A percentile compares a stretch with the other conserved stretches of the same genome.
Evolutionary conservation across 37 sponge, comb jelly and placozoan genomes (phyloP).

Genomic region (Tethya wilhelma): DNA sequence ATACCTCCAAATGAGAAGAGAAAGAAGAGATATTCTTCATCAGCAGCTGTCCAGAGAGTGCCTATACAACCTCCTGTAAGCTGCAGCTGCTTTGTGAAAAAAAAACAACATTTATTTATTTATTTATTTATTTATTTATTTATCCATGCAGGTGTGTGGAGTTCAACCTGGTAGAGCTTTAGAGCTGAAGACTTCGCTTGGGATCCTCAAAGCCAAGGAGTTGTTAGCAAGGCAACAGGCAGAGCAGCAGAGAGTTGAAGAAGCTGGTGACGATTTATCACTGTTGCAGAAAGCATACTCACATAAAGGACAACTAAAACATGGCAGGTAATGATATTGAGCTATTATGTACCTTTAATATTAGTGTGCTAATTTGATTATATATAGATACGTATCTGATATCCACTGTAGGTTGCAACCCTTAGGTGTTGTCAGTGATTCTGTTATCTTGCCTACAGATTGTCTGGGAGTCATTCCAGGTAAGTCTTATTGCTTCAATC

Average conservation of each 20-base stretch:
- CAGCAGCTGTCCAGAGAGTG: not conserved
- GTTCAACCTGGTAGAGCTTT: constrained; percentile 55
- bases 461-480: constrained; percentile 64
- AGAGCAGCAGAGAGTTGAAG: constrained; percentile 5
- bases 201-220: constrained; percentile 17
- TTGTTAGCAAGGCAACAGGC: constrained; percentile 5
- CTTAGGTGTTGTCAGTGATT: constrained; percentile 32
- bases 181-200: constrained; percentile 45
- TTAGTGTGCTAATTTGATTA: not conserved
- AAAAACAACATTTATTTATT: no score
- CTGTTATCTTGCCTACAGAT: not conserved
- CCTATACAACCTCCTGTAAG: constrained; percentile 34
- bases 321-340: constrained; percentile 34
- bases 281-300: not conserved
- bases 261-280: no score
- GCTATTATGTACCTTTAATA: not conserved
- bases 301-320: constrained; percentile 27
- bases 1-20: not conserved
- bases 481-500: constrained; percentile 11
- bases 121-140: not conserved
- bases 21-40: not conserved
- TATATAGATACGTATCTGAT: not conserved
- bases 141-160: constrained; percentile 45
- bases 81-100: no score
- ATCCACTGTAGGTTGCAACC: constrained; percentile 27